Evolutionary conservation across 2,113 vertebrate species (phyloP).

Genomic region (Psettodes erumei): DNA sequence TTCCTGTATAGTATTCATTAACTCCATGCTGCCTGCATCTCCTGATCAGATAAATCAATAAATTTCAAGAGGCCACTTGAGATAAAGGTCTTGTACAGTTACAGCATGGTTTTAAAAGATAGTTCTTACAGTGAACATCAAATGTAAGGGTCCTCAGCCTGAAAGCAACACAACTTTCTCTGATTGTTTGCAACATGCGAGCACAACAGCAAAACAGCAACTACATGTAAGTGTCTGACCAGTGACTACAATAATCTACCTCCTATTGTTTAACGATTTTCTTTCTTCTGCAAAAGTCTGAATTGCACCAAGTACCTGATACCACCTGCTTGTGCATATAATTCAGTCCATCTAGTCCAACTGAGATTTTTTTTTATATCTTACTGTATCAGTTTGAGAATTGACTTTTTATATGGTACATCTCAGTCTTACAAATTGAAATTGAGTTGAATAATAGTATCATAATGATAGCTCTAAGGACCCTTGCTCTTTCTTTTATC

Average conservation of each 20-base stretch:
- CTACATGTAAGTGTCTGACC: constrained; percentile 91
- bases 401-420: constrained; percentile 86
- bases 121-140: constrained; percentile 82
- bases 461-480: constrained; percentile 70
- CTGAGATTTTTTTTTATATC: constrained; percentile 42
- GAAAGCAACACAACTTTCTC: constrained; percentile 71
- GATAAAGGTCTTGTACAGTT: constrained; percentile 83
- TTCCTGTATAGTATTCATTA: constrained; percentile 19
- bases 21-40: constrained; percentile 34
- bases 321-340: constrained; percentile 72
- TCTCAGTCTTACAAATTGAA: constrained; percentile 76
- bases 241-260: constrained; percentile 85
- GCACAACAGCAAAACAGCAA: constrained; percentile 85
- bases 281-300: constrained; percentile 83
- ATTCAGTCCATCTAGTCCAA: constrained; percentile 68
- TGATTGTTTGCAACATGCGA: constrained; percentile 84
- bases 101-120: constrained; percentile 75
- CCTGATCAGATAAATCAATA: constrained; percentile 42
- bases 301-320: constrained; percentile 94
- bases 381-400: constrained; percentile 63
- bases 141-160: constrained; percentile 83
- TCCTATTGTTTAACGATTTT: constrained; percentile 69
- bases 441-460: constrained; percentile 79
- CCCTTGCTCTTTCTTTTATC: constrained; percentile 66
- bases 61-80: constrained; percentile 62